Percentiles rank a stretch among this genome's conserved stretches.
phyloP scores from a whole-genome alignment of 2,113 vertebrate genomes.

The Pituophis catenifer region DNA sequence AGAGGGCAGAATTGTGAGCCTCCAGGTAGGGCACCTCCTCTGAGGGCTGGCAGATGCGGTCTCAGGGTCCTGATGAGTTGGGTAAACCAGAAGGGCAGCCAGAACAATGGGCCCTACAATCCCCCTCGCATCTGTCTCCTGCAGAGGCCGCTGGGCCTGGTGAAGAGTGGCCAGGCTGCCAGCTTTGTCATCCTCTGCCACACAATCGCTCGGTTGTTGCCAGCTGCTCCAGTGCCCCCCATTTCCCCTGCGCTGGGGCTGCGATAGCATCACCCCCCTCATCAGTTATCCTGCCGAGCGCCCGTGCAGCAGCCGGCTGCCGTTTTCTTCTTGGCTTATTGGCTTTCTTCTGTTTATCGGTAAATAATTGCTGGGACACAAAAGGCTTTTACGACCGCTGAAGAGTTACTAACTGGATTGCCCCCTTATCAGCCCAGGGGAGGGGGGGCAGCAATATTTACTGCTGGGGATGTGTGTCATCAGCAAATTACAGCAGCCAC shows the following conservation, averaged over 20 bases:
- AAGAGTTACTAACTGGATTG: slow-evolving; percentile 54
- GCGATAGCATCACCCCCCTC: slow-evolving; percentile 40
- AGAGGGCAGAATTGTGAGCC: background rate
- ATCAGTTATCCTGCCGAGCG: slow-evolving; percentile 14
- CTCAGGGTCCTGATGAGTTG: background rate
- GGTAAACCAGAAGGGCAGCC: background rate
- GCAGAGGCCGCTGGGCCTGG: accelerated
- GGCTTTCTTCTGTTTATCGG: slow-evolving; percentile 61
- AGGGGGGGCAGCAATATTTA: slow-evolving; percentile 56
- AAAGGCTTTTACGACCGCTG: slow-evolving; percentile 56
- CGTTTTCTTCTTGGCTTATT: slow-evolving; percentile 43
- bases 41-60: no score
- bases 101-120: background rate
- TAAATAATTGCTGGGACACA: slow-evolving; percentile 60
- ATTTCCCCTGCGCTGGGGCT: slow-evolving; percentile 1
- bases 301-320: slow-evolving; percentile 31
- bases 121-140: no score
- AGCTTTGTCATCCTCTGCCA: background rate
- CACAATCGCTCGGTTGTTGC: slow-evolving; percentile 4
- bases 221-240: background rate
- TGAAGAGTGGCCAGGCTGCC: background rate
- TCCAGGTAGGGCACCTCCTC: background rate
- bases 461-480: slow-evolving; percentile 58
- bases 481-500: slow-evolving; percentile 56
- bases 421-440: slow-evolving; percentile 60